These are phyloP conservation scores for Gobio gobio DNA, from an alignment of 2,113 vertebrate species.

Conservation along the genomic window DNA sequence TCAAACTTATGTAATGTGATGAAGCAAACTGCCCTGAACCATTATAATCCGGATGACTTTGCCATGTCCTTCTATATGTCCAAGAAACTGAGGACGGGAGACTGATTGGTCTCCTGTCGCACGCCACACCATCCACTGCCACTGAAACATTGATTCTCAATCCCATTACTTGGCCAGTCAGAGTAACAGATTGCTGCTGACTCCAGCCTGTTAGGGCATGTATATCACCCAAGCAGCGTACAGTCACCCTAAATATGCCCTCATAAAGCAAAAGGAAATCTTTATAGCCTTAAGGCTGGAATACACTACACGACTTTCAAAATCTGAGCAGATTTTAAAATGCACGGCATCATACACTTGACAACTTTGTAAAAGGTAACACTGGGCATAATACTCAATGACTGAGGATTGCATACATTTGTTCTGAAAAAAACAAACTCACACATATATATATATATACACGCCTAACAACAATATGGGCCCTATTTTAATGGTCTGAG, in stretches of 20 bases:
- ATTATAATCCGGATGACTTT: constrained; percentile 33
- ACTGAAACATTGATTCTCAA: constrained; percentile 74
- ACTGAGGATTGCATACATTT: no score
- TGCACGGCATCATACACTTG: no score
- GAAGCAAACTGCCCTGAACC: constrained; percentile 18
- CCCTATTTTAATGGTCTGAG: no score
- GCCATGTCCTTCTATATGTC: constrained; percentile 45
- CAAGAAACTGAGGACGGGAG: constrained; percentile 3
- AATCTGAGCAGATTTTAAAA: neutral
- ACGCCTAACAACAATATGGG: no score
- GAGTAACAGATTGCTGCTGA: constrained; percentile 60
- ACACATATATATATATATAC: no score
- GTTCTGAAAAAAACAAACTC: no score
- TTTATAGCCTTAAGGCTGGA: neutral
- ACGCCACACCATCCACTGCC: constrained; percentile 64
- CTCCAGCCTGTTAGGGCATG: constrained; percentile 59
- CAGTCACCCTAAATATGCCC: constrained; percentile 4
- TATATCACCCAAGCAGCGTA: constrained; percentile 59
- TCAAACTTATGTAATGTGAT: neutral
- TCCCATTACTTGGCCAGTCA: constrained; percentile 61
- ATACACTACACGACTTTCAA: neutral
- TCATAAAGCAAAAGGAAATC: constrained; percentile 4
- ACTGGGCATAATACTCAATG: no score
- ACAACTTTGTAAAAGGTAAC: no score
- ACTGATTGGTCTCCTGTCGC: constrained; percentile 60